These are phyloP conservation scores for Mixornis gularis DNA, from an alignment of 2,113 vertebrate species.

Conservation along the genomic window DNA sequence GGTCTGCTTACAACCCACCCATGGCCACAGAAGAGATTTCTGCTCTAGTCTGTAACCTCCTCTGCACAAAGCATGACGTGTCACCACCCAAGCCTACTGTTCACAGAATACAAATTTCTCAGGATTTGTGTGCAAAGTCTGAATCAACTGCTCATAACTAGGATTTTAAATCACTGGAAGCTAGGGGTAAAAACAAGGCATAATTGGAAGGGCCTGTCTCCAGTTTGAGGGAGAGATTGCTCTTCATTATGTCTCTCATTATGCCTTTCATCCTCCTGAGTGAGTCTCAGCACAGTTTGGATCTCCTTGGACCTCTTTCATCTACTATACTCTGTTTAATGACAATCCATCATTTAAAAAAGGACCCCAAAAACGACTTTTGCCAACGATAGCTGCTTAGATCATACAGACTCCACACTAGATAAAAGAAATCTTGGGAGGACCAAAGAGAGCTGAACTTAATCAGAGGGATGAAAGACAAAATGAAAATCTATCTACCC, in stretches of 20 bases:
- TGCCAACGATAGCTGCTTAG: conserved; percentile 26
- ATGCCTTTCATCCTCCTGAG: conserved; percentile 19
- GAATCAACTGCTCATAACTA: background rate
- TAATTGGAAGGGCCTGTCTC: conserved; percentile 29
- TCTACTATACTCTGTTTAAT: conserved; percentile 33
- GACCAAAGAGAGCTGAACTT: conserved; percentile 45
- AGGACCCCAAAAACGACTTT: background rate
- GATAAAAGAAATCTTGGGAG: conserved; percentile 49
- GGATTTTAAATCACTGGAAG: background rate
- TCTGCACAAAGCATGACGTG: background rate
- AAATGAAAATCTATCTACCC: conserved; percentile 42
- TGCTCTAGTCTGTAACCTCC: background rate
- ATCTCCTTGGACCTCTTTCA: conserved; percentile 45
- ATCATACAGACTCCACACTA: conserved; percentile 22
- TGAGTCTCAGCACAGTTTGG: conserved; percentile 29
- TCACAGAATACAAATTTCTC: background rate
- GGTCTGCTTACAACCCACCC: background rate
- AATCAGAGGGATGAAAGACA: conserved; percentile 48
- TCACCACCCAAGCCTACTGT: background rate
- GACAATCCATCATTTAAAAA: conserved; percentile 45
- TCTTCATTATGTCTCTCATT: conserved; percentile 46
- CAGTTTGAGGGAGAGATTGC: conserved; percentile 9
- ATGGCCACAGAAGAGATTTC: background rate
- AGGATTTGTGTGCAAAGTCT: background rate
- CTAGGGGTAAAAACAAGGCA: background rate